These are phyloP conservation scores for Ceratotherium simum DNA, from an alignment of 2,113 vertebrate genomes.

Conservation along the genomic window DNA sequence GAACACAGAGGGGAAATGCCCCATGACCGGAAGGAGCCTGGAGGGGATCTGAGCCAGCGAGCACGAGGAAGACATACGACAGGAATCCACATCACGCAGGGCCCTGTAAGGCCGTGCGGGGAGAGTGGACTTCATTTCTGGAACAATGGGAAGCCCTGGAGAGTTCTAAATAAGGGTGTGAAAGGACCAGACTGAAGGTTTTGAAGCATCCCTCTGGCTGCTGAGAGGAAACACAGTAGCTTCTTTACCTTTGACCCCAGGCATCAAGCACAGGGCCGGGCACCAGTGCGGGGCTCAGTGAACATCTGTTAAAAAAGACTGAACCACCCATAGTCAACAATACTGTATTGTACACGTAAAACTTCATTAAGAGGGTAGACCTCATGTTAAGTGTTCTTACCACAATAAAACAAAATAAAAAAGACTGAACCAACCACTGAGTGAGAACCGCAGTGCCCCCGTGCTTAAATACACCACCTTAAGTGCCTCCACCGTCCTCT, in stretches of 20 bases:
- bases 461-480: neutral
- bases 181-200: neutral
- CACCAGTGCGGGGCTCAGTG: neutral
- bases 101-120: neutral
- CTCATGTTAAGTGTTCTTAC: neutral
- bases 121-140: neutral
- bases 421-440: neutral
- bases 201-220: neutral
- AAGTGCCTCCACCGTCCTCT: neutral
- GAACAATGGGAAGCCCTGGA: neutral
- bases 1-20: neutral
- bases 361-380: neutral
- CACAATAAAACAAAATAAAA: neutral
- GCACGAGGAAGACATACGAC: neutral
- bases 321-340: neutral
- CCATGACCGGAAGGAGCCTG: neutral
- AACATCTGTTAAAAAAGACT: neutral
- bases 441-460: accelerated
- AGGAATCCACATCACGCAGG: accelerated
- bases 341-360: neutral
- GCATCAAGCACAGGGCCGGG: neutral
- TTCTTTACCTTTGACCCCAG: slow-evolving; percentile 45
- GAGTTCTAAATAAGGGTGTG: neutral
- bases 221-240: neutral
- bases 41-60: neutral